A percentile compares a stretch with the other conserved stretches of the same genome.
Evolutionary conservation across 2,888 invertebrate genomes (phyloP).

Genomic region (Fissipunctia ypsillon): DNA sequence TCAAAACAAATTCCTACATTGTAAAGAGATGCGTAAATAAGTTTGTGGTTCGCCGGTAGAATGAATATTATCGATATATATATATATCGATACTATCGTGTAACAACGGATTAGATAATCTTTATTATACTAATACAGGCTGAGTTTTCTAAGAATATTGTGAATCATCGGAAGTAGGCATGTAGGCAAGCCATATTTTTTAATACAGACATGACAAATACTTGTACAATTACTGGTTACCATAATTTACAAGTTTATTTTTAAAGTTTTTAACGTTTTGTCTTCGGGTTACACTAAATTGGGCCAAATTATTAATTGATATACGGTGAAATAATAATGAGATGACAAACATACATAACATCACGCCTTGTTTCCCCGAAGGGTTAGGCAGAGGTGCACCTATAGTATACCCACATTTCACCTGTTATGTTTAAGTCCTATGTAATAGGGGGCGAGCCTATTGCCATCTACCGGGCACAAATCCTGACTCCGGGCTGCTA

Average conservation of each 20-base stretch:
- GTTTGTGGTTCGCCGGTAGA: conserved; percentile 32
- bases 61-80: too few relatives aligned
- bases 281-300: conserved; percentile 4
- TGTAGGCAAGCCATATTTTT: conserved; percentile 59
- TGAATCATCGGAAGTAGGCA: conserved; percentile 70
- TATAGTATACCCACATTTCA: too few relatives aligned
- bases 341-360: too few relatives aligned
- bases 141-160: conserved; percentile 59
- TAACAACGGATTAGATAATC: conserved; percentile 64
- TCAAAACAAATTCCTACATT: conserved; percentile 13
- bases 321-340: conserved; percentile 7
- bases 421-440: too few relatives aligned
- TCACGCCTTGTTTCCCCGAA: too few relatives aligned
- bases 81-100: conserved; percentile 47
- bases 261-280: conserved; percentile 27
- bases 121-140: conserved; percentile 45
- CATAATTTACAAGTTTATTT: conserved; percentile 41
- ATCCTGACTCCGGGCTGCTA: too few relatives aligned
- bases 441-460: too few relatives aligned
- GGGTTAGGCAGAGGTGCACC: too few relatives aligned
- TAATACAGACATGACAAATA: conserved; percentile 55
- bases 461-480: too few relatives aligned
- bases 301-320: conserved; percentile 11
- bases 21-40: conserved; percentile 34
- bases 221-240: conserved; percentile 43